phyloP scores from a whole-genome alignment of 2,113 vertebrate species.

The Lasiurus cinereus region DNA sequence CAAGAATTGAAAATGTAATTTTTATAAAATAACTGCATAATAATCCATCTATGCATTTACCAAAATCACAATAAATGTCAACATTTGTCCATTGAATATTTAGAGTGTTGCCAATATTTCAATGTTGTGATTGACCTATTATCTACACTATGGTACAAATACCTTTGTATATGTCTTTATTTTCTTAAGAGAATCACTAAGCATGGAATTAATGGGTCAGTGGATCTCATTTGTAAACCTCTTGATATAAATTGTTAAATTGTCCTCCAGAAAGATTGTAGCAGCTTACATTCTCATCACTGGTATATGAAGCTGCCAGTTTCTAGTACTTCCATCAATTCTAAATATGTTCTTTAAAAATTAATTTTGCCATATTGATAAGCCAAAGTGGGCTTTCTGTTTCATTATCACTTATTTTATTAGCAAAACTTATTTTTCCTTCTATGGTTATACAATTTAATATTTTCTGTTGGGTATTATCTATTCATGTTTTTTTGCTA shows the following conservation, averaged over 20 bases:
- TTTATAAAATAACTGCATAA: background rate
- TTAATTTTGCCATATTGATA: conserved; percentile 38
- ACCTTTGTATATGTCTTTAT: background rate
- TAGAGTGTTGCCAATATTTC: background rate
- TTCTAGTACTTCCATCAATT: background rate
- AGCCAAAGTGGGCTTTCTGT: background rate
- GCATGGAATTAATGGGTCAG: background rate
- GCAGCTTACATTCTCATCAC: background rate
- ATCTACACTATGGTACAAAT: background rate
- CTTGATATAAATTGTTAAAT: background rate
- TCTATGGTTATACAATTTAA: conserved; percentile 4
- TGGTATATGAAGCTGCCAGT: background rate
- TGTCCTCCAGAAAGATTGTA: background rate
- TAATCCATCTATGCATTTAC: background rate
- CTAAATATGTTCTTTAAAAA: background rate
- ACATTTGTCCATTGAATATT: background rate
- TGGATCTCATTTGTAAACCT: background rate
- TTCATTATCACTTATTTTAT: background rate
- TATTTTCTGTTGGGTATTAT: conserved; percentile 13
- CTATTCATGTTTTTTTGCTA: background rate
- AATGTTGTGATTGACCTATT: background rate
- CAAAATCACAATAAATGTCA: background rate
- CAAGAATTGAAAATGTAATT: conserved; percentile 44
- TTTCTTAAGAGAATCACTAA: conserved; percentile 41
- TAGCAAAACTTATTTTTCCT: background rate